These are phyloP conservation scores for Phengaris arion DNA, from an alignment of 2,888 invertebrate species.

Conservation along the genomic window DNA sequence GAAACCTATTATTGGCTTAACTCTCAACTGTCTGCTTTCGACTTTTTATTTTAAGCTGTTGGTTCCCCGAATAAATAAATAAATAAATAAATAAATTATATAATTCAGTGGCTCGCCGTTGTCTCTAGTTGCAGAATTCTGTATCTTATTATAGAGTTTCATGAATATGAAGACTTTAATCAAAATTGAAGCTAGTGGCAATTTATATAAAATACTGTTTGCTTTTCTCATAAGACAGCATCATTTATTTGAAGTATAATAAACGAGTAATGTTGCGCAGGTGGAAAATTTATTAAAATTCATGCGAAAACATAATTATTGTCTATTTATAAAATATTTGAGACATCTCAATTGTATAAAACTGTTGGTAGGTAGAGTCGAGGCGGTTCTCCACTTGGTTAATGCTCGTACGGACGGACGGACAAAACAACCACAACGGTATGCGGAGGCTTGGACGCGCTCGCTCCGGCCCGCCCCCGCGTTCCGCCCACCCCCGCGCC, in stretches of 20 bases:
- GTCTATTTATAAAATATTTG: neutral
- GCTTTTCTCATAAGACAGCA: neutral
- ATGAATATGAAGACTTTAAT: no score
- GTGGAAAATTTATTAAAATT: neutral
- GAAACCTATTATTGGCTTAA: no score
- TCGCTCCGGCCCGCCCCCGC: neutral
- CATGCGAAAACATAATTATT: neutral
- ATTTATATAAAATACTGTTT: neutral
- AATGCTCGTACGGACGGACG: neutral
- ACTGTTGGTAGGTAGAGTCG: neutral
- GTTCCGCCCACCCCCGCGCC: neutral
- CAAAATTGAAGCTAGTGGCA: no score
- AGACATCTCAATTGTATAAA: constrained; percentile 6
- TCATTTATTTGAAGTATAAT: neutral
- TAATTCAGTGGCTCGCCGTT: no score
- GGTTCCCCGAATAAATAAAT: no score
- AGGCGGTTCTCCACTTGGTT: neutral
- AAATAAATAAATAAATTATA: no score
- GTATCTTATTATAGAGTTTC: no score
- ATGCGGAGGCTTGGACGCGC: neutral
- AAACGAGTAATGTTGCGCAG: neutral
- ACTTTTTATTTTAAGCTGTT: no score
- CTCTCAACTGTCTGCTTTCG: no score
- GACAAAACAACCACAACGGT: constrained; percentile 1
- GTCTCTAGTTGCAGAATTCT: no score